Evolutionary conservation across 2,888 invertebrate genomes (phyloP).

Genomic region (Aquatica leii): DNA sequence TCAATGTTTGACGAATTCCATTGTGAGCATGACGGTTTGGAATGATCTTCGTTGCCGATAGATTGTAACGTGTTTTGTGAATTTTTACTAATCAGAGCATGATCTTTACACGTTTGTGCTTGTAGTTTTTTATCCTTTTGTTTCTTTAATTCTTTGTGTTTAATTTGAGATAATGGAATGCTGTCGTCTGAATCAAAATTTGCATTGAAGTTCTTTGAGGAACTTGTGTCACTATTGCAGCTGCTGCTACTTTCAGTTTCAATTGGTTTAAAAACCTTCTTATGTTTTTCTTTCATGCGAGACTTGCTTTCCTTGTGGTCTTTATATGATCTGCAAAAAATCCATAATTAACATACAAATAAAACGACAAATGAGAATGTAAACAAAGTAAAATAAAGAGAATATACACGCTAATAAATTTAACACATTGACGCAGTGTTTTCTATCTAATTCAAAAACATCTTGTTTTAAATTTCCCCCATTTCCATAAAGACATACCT

Average conservation of each 20-base stretch:
- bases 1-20: slow-evolving; percentile 18
- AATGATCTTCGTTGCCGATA: not conserved
- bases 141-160: slow-evolving; percentile 20
- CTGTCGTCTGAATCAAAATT: slow-evolving; percentile 26
- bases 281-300: slow-evolving; percentile 14
- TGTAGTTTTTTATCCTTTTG: slow-evolving; percentile 6
- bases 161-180: slow-evolving; percentile 25
- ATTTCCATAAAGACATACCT: too few species aligned
- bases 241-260: slow-evolving; percentile 19
- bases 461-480: too few species aligned
- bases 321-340: slow-evolving; percentile 1
- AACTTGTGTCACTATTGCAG: slow-evolving; percentile 14
- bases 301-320: slow-evolving; percentile 17
- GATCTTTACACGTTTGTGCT: slow-evolving; percentile 9
- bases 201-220: too few species aligned
- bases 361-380: too few species aligned
- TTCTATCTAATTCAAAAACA: too few species aligned
- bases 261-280: not conserved
- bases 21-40: slow-evolving; percentile 27
- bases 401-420: too few species aligned
- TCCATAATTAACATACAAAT: not conserved
- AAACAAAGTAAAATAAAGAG: too few species aligned
- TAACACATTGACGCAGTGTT: too few species aligned
- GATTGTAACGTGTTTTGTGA: slow-evolving; percentile 1
- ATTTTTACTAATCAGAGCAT: slow-evolving; percentile 24